phyloP scores from a whole-genome alignment of 2,113 vertebrate genomes.

The Lagopus leucura region DNA sequence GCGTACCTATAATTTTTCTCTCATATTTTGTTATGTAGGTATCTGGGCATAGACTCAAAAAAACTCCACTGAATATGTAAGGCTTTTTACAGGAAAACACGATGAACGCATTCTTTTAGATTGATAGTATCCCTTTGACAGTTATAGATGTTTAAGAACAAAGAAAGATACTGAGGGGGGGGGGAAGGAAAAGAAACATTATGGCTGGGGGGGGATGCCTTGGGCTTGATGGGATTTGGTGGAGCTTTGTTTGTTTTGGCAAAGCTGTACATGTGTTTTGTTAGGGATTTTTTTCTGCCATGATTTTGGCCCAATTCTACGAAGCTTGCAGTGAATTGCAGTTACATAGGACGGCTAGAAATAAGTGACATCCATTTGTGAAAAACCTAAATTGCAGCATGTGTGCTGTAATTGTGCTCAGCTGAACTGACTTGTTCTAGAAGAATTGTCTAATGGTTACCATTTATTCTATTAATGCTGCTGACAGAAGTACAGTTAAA shows the following conservation, averaged over 20 bases:
- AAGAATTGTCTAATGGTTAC: neutral
- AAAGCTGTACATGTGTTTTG: neutral
- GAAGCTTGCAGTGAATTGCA: neutral
- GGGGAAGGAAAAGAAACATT: neutral
- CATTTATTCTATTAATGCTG: neutral
- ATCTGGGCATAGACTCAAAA: constrained; percentile 57
- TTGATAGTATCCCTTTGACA: neutral
- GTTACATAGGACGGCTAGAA: neutral
- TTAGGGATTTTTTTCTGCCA: neutral
- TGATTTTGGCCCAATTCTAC: neutral
- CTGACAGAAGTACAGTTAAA: neutral
- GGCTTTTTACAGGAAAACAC: neutral
- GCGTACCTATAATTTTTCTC: constrained; percentile 34
- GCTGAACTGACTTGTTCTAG: neutral
- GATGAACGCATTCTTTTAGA: constrained; percentile 9
- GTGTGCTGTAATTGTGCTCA: neutral
- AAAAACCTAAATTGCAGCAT: neutral
- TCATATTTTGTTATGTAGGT: constrained; percentile 26
- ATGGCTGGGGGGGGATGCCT: neutral
- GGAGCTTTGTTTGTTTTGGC: neutral
- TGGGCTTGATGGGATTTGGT: neutral
- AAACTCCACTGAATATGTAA: neutral
- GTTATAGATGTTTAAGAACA: constrained; percentile 23
- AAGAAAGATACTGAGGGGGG: neutral
- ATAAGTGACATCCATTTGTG: neutral